These are phyloP conservation scores for Dreissena rostriformis DNA, from an alignment of 1,140 invertebrate genomes.

Conservation along the genomic window DNA sequence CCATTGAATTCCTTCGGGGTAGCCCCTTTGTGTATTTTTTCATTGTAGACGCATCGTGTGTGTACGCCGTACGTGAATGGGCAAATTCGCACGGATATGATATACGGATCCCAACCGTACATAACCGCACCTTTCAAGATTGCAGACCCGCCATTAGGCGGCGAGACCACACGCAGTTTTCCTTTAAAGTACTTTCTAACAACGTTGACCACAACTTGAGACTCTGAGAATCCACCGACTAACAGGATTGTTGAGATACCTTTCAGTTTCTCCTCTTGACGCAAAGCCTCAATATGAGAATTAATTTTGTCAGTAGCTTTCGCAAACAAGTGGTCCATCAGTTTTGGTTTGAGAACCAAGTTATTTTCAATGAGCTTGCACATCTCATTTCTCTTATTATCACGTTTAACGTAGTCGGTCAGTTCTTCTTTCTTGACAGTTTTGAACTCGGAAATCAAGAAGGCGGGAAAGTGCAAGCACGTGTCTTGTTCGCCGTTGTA, in stretches of 20 bases:
- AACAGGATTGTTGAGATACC: slow-evolving; percentile 21
- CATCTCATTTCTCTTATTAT: slow-evolving; percentile 3
- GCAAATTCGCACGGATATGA: slow-evolving; percentile 32
- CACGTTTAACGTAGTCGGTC: background rate
- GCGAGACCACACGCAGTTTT: background rate
- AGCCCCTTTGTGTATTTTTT: background rate
- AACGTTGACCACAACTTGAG: background rate
- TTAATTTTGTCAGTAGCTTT: slow-evolving; percentile 3
- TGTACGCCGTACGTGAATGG: slow-evolving; percentile 47
- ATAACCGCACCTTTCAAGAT: slow-evolving; percentile 48
- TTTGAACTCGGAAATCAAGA: slow-evolving; percentile 9
- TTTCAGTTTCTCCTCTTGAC: background rate
- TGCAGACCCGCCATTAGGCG: slow-evolving; percentile 4
- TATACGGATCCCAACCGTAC: slow-evolving; percentile 39
- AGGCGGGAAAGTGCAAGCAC: background rate
- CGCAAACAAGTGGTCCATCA: slow-evolving; percentile 19
- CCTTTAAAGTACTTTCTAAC: background rate
- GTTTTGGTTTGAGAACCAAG: background rate
- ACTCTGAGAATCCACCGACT: slow-evolving; percentile 48
- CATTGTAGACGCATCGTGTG: slow-evolving; percentile 12
- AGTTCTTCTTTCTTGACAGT: slow-evolving; percentile 5
- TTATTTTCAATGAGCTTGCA: slow-evolving; percentile 10
- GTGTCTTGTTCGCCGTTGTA: background rate
- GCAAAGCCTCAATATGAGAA: slow-evolving; percentile 12
- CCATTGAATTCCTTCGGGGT: background rate